Base-by-base conservation (phyloP, 2,113 vertebrate species). In the Cisticola juncidis region DNA sequence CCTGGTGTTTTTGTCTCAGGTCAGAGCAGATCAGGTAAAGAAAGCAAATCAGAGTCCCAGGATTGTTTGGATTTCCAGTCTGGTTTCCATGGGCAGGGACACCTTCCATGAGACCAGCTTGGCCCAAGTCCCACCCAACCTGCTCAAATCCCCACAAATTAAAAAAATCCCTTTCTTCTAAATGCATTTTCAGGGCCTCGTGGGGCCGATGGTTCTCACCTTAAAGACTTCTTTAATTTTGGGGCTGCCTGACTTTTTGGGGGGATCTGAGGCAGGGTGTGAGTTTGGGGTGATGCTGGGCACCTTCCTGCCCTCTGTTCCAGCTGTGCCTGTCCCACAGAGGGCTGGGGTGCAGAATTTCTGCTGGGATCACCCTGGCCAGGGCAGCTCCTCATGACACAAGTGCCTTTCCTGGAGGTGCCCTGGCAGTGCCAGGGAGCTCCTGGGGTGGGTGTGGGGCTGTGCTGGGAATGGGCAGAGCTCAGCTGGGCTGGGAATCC, bases 401-500 rank as follows among this genome's bases (percentile, higher is more conserved):
- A 94, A 93, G 94, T 96, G 95, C 94, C 95, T 97, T 95, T 92
- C 58, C 69, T 64, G 88, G 88, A 69, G 62, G 20, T 73, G 29
- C 69, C 74, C 2, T 2, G 19, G 71, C 11, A 3, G 9, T 4
- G 58, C 70, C 6, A 0, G 65, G 65, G 65, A 58, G 22, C 60
- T 14, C 86, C 14, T 4, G 12, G 66, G 35, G 3, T 8, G 9
- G 65, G 35, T 3, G 74, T 10, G 44, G 4, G 1, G 1, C 23
- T 4, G 2, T 24, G 68, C 31, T 56, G 66, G 68, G 40, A 23
- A 14, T 1, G 61, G 54, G n/a, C 53, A 80, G 48, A 68, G 28
- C 74, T 85, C 61, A 10, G 16, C 79, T 48, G 62, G 79, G 29
- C 9, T 72, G 66, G 40, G 9, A 29, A 33, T 11, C 77, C 38